Percentiles rank a stretch among this genome's conserved stretches.
These are phyloP conservation scores for Eupithecia dodoneata DNA, from an alignment of 2,888 invertebrate genomes.

Conservation along the genomic window DNA sequence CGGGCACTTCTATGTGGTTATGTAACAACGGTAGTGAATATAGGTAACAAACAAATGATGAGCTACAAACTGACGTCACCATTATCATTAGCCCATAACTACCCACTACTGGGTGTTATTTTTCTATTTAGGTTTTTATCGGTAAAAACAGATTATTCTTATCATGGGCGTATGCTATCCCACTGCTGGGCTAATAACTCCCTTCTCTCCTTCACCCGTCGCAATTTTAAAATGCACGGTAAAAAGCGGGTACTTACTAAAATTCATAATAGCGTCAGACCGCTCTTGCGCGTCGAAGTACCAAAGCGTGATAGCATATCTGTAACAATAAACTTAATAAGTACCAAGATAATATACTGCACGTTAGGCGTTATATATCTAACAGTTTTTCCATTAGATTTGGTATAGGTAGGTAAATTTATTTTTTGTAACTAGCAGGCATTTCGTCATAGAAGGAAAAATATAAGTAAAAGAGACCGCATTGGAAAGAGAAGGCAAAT, in stretches of 20 bases:
- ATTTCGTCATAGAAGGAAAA: too few relatives aligned
- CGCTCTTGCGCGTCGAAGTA: constrained; percentile 94
- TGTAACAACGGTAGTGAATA: too few relatives aligned
- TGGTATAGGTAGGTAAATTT: neutral
- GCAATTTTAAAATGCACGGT: neutral
- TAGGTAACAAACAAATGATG: too few relatives aligned
- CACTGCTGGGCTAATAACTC: neutral
- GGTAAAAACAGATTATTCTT: too few relatives aligned
- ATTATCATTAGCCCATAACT: too few relatives aligned
- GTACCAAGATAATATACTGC: neutral
- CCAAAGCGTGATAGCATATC: constrained; percentile 97
- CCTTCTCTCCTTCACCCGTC: neutral
- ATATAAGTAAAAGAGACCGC: too few relatives aligned
- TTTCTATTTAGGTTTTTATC: too few relatives aligned
- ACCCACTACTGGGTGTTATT: too few relatives aligned
- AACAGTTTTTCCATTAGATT: neutral
- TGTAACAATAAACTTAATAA: constrained; percentile 52
- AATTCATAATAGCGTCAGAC: constrained; percentile 87
- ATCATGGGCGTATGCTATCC: too few relatives aligned
- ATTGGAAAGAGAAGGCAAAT: too few relatives aligned
- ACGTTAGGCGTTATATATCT: neutral
- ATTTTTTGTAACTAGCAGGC: neutral
- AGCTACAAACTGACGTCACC: too few relatives aligned
- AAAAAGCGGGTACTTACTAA: constrained; percentile 60
- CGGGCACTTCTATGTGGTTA: too few relatives aligned